These are phyloP conservation scores for Struthidea cinerea DNA, from an alignment of 2,113 vertebrate species.

Conservation along the genomic window DNA sequence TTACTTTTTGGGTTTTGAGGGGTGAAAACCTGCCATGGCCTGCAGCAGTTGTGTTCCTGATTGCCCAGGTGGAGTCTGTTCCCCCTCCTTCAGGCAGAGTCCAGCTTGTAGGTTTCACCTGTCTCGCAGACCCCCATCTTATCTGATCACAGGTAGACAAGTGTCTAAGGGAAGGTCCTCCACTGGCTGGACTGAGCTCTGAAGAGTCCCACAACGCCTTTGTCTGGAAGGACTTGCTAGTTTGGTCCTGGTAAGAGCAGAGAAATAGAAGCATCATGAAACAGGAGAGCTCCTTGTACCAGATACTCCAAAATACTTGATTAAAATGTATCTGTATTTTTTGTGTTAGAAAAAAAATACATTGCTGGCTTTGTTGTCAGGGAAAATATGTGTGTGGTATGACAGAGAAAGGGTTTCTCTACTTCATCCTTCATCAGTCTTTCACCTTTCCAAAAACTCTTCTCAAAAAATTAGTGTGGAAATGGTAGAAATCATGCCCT, in stretches of 20 bases:
- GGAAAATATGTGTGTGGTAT: not conserved
- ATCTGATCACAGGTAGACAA: not conserved
- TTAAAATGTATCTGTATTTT: not conserved
- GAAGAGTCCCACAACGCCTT: accelerated
- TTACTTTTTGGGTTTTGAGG: not conserved
- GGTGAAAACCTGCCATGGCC: not conserved
- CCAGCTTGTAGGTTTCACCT: not conserved
- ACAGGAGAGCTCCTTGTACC: not conserved
- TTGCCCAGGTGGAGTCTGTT: not conserved
- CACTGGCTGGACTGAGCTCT: not conserved
- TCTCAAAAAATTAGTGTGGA: not conserved
- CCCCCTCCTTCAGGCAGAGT: not conserved
- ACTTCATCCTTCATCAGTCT: not conserved
- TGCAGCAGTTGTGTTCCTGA: not conserved
- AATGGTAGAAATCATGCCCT: not conserved
- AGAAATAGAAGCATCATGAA: not conserved
- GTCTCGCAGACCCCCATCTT: not conserved
- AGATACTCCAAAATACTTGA: not conserved
- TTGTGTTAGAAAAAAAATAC: not conserved
- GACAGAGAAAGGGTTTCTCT: not conserved
- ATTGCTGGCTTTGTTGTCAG: not conserved
- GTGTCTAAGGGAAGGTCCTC: not conserved
- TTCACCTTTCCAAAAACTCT: not conserved
- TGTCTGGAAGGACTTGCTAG: not conserved
- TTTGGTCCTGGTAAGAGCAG: not conserved